A percentile compares a stretch with the other conserved stretches of the same genome.
phyloP scores from a whole-genome alignment of 2,113 vertebrate genomes.

The Mystacornis crossleyi region DNA sequence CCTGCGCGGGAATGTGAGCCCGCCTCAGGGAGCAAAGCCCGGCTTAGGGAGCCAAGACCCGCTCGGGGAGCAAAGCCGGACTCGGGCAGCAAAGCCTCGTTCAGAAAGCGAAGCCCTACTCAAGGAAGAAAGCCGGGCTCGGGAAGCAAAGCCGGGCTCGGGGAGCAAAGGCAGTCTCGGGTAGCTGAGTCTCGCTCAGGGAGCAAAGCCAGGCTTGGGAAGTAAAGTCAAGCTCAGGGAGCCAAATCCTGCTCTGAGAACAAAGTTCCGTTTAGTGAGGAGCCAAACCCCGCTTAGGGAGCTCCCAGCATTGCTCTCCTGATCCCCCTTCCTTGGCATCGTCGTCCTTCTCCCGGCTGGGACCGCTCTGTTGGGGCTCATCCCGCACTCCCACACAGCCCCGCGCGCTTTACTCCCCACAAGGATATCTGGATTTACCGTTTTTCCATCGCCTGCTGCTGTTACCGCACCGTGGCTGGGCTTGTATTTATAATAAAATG shows the following conservation, averaged over 20 bases:
- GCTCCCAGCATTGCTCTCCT: fast-evolving
- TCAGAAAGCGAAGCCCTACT: too few species aligned
- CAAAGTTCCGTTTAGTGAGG: background rate
- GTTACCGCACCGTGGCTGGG: fast-evolving
- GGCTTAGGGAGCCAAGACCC: too few species aligned
- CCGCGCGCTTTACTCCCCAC: fast-evolving
- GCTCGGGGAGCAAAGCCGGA: background rate
- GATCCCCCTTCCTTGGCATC: fast-evolving
- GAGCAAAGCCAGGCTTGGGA: background rate
- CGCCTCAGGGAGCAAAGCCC: background rate
- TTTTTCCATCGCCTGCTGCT: background rate
- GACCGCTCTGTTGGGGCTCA: fast-evolving
- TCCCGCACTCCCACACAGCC: fast-evolving
- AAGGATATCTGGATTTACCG: background rate
- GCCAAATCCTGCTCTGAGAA: fast-evolving
- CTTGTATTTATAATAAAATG: fast-evolving
- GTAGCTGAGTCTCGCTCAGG: fast-evolving
- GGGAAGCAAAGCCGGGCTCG: background rate
- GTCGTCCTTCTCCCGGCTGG: fast-evolving
- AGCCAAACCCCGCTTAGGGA: background rate
- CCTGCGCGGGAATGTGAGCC: background rate
- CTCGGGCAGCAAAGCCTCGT: fast-evolving
- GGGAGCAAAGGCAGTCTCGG: fast-evolving
- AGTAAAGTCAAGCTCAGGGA: background rate
- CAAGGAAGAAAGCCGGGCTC: too few species aligned